These are phyloP conservation scores for Archocentrus centrarchus DNA, from an alignment of 2,113 vertebrate genomes.

Conservation along the genomic window DNA sequence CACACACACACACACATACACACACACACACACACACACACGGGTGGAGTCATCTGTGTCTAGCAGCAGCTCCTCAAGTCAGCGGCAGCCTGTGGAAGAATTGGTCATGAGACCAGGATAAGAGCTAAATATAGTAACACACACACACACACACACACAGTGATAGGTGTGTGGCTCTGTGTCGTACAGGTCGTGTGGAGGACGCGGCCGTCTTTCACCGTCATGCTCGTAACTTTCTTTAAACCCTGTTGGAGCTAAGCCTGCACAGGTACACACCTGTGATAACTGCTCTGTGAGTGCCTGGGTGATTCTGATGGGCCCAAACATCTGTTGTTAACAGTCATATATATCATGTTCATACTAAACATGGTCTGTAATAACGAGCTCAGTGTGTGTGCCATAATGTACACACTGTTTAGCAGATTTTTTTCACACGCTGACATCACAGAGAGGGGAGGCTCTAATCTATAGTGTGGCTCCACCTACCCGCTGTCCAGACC, in stretches of 20 bases:
- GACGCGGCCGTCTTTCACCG: background rate
- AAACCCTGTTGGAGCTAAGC: no score
- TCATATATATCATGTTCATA: no score
- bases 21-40: slow-evolving; percentile 1
- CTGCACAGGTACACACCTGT: background rate
- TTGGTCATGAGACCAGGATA: slow-evolving; percentile 77
- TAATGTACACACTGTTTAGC: no score
- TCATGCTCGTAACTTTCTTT: background rate
- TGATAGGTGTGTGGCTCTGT: background rate
- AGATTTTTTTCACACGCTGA: no score
- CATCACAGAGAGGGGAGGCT: no score
- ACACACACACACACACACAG: background rate
- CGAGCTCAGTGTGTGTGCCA: no score
- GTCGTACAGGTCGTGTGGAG: background rate
- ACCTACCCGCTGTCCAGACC: background rate
- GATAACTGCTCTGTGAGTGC: background rate
- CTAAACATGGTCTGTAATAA: no score
- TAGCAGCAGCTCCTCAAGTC: slow-evolving; percentile 68
- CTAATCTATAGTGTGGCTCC: background rate
- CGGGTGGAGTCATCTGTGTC: slow-evolving; percentile 65
- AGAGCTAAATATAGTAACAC: slow-evolving; percentile 77
- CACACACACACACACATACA: slow-evolving; percentile 5
- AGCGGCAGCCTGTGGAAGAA: slow-evolving; percentile 75
- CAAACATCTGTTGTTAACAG: no score
- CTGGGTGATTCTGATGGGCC: background rate